Base-by-base conservation (phyloP, 2,888 invertebrate species). In the Meandrusa payeni region DNA sequence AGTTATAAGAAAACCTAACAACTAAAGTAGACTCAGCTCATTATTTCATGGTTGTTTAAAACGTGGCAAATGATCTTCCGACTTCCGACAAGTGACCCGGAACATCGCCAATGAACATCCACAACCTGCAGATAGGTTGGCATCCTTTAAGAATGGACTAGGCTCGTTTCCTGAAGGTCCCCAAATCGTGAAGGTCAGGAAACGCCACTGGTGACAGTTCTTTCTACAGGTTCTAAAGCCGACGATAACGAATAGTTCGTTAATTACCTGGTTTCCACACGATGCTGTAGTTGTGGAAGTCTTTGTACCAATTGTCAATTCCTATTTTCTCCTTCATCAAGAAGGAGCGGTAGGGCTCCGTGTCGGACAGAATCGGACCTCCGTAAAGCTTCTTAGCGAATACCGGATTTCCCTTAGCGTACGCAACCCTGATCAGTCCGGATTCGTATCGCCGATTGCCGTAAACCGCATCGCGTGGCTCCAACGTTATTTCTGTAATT, bases 341-440 rank as follows among this genome's bases (percentile, higher is more conserved):
- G 11, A 54, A 47, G 0, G 71, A 61, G 12, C 89, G 77, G 56
- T 81, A 89, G 3, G 90, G 89, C 0, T 76, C 79, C 0, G 71
- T 51, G 36, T 76, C 79, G 0, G 80, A 62, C 2, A 85, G 66
- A 0, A 88, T 54, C 0, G 86, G 77, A 0, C 85, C 87, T 20
- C 70, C 87, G 28, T 67, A 75, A 42, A 82, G 53, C 45, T 61
- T 83, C 62, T 70, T 89, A 46, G 62, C 68, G 20, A 55, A 75
- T 2, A 64, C 68, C 11, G 68, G 66, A 69, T 94, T 94, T 5
- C 95, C 95, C 33, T 90, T 87, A 0, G 90, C 80, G 59, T 92
- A 93, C 0, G 94, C 94, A 2, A 96, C 81, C 37, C 93, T 89
- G 45, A 96, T 91, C 61, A 94, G 90, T 0, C 94, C 94, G 0